Evolutionary conservation across 2,888 invertebrate genomes (phyloP), one percentile per base, ranked within the genome.

Genomic region (Trilocha varians): DNA sequence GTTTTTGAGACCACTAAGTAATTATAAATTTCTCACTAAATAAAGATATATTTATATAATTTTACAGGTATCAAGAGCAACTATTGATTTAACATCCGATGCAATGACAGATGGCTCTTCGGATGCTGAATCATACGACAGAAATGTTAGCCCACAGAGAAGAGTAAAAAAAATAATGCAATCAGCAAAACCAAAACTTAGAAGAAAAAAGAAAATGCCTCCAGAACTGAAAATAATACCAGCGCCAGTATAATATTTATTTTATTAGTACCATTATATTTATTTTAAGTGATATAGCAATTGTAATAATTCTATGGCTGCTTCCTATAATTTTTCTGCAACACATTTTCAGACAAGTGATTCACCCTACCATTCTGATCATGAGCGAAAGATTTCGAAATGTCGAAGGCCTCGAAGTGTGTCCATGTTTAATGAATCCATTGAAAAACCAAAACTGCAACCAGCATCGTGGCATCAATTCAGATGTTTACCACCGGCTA

Each of bases 61-160:
- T 39, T 65, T 65, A 17, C 48, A 89, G 89, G 87, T 89, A 47
- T 88, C 87, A 48, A 82, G 87, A 66, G 87, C 89, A 13, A 88
- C 87, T 32, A 82, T 89, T 61, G 88, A 88, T 55, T 60, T 89
- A 47, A 90, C 90, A 36, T 90, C 91, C 6, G 91, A 91, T 65
- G 91, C 90, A 0, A 90, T 90, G 53, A 88, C 90, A 3, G 91
- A 91, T 58, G 80, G 76, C 39, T 89, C 91, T 8, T 88, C 88
- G 0, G 91, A 91, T 51, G 90, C 88, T 41, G 89, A 89, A 55
- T 82, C 86, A 2, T 70, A 64, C 34, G 85, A 82, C 39, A 80
- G 79, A 45, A 77, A 71, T 47, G 65, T 76, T n/a, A 87, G 85
- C 51, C 84, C 87, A 33, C 62, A 84, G 32, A 70, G 80, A 57